A percentile compares a stretch with the other conserved stretches of the same genome.
Evolutionary conservation across 2,797 vertebrate genomes (phyloP).

Genomic region (Merluccius polli): DNA sequence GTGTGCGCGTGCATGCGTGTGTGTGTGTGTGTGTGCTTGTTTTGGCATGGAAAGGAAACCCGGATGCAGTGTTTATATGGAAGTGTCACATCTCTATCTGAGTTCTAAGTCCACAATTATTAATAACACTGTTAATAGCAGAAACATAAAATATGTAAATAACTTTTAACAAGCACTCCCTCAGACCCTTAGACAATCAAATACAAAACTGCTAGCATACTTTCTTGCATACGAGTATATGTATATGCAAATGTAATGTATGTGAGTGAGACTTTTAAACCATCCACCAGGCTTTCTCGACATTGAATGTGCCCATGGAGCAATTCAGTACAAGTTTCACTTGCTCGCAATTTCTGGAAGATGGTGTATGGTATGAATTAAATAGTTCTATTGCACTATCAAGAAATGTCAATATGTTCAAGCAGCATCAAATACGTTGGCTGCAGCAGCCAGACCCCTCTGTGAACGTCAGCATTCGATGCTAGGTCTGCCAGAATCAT

Average conservation of each 20-base stretch:
- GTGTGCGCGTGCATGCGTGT: neutral
- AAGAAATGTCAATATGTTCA: neutral
- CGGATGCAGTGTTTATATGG: slow-evolving; percentile 51
- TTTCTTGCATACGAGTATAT: neutral
- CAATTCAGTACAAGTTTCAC: neutral
- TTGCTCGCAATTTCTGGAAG: too few species aligned
- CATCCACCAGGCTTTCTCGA: neutral
- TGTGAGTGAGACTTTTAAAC: neutral
- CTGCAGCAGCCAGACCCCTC: neutral
- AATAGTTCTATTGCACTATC: neutral
- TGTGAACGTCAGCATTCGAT: neutral
- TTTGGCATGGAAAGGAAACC: slow-evolving; percentile 44
- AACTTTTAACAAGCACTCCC: neutral
- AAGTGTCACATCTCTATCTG: slow-evolving; percentile 38
- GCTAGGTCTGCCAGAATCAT: neutral
- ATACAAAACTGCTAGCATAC: too few species aligned
- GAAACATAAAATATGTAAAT: neutral
- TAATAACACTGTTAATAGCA: too few species aligned
- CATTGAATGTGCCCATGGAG: neutral
- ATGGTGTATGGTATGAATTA: neutral
- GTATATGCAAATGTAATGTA: neutral
- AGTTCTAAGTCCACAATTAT: too few species aligned
- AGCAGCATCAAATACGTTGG: neutral
- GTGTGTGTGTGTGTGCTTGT: slow-evolving; percentile 16
- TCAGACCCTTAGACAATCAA: too few species aligned